These are phyloP conservation scores for Platycheirus rosarum DNA, from an alignment of 2,888 invertebrate genomes.

Conservation along the genomic window DNA sequence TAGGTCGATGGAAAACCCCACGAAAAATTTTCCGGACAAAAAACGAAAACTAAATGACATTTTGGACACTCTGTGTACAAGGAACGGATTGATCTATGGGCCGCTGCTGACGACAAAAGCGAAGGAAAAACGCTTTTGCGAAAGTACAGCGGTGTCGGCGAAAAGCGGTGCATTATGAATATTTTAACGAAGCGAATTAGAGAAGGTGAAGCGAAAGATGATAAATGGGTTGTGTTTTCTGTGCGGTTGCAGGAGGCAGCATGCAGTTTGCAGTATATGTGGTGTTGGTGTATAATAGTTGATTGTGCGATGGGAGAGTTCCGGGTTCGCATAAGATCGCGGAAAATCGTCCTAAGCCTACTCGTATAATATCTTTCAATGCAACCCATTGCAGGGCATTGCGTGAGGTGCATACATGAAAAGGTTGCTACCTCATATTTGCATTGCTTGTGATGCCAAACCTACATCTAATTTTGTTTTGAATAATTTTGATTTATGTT, in stretches of 20 bases:
- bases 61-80: constrained; percentile 48
- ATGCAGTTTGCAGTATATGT: neutral
- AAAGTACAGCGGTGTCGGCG: neutral
- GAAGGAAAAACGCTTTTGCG: constrained; percentile 31
- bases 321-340: constrained; percentile 54
- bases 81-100: constrained; percentile 63
- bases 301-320: constrained; percentile 48
- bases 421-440: constrained; percentile 26
- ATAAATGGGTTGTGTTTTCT: constrained; percentile 54
- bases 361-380: neutral
- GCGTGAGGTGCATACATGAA: constrained; percentile 57
- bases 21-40: constrained; percentile 38
- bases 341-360: neutral
- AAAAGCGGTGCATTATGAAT: constrained; percentile 54
- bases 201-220: constrained; percentile 69
- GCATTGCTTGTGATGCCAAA: too few species aligned
- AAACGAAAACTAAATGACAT: constrained; percentile 41
- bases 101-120: constrained; percentile 13
- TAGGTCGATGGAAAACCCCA: constrained; percentile 25
- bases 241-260: constrained; percentile 34
- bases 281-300: constrained; percentile 25
- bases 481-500: too few species aligned
- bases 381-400: constrained; percentile 32
- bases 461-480: too few species aligned
- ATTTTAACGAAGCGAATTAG: constrained; percentile 63